Evolutionary conservation across 2,797 vertebrate species (phyloP).

Genomic region (Xenentodon cancila): DNA sequence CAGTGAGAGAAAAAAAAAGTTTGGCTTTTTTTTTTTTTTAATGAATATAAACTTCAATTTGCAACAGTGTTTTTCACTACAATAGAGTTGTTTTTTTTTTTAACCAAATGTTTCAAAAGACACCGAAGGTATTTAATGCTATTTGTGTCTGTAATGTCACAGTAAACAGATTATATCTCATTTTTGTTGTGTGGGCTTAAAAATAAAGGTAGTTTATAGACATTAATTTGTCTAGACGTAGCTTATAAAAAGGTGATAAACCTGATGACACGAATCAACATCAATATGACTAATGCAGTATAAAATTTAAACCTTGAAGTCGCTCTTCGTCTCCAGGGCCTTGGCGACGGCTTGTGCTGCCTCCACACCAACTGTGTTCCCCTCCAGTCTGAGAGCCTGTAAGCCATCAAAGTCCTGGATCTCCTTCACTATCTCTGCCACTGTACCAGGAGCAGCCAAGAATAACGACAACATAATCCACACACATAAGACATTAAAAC

Average conservation of each 20-base stretch:
- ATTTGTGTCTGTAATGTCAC: too few species aligned
- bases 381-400: slow-evolving; percentile 92
- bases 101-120: too few species aligned
- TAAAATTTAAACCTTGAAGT: slow-evolving; percentile 86
- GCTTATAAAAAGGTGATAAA: too few species aligned
- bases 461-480: too few species aligned
- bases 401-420: slow-evolving; percentile 89
- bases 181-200: neutral
- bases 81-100: too few species aligned
- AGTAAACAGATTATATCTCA: too few species aligned
- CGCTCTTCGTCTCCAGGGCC: slow-evolving; percentile 90
- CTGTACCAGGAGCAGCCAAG: slow-evolving; percentile 67
- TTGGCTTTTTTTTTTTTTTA: too few species aligned
- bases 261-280: neutral
- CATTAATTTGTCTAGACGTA: neutral
- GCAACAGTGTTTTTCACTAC: too few species aligned
- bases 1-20: too few species aligned
- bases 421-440: slow-evolving; percentile 90
- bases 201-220: neutral
- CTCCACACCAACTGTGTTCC: slow-evolving; percentile 94
- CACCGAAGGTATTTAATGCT: too few species aligned
- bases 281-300: neutral
- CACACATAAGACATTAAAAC: too few species aligned
- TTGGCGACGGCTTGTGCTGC: slow-evolving; percentile 94
- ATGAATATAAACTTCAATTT: too few species aligned